A percentile compares a stretch with the other conserved stretches of the same genome.
Conservation (phyloP, 2,797 vertebrate species). For the Takifugu ocellatus region DNA sequence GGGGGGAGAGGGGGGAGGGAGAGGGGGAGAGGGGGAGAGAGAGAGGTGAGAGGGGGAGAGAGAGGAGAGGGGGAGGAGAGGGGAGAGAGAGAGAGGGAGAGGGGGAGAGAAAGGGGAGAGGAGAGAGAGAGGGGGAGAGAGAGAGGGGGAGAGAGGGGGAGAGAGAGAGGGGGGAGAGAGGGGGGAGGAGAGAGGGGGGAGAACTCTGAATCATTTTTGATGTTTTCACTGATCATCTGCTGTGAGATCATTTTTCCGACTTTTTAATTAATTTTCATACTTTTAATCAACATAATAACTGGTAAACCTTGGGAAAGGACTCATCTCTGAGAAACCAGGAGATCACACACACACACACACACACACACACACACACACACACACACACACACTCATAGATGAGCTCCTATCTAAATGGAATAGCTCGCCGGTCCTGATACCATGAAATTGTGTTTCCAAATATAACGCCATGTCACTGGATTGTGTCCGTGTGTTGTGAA, state of each 20-base stretch:
- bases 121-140: too few species aligned
- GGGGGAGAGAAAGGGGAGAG: too few species aligned
- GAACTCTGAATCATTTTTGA: conserved; percentile 58
- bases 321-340: conserved; percentile 20
- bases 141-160: too few species aligned
- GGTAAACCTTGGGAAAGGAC: conserved; percentile 37
- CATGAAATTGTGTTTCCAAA: conserved; percentile 78
- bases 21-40: too few species aligned
- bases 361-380: conserved; percentile 6
- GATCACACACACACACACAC: conserved; percentile 5
- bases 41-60: too few species aligned
- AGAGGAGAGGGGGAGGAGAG: not conserved
- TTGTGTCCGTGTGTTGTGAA: conserved; percentile 21
- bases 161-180: too few species aligned
- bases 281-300: conserved; percentile 72
- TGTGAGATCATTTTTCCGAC: conserved; percentile 64
- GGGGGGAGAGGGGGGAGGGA: not conserved
- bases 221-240: conserved; percentile 68
- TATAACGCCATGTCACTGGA: conserved; percentile 74
- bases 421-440: conserved; percentile 71
- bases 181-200: not conserved
- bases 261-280: conserved; percentile 73
- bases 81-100: too few species aligned
- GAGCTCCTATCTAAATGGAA: conserved; percentile 72
- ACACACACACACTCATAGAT: conserved; percentile 43